Evolutionary conservation across 2,113 vertebrate genomes (phyloP).

Genomic region (Nesoenas mayeri): DNA sequence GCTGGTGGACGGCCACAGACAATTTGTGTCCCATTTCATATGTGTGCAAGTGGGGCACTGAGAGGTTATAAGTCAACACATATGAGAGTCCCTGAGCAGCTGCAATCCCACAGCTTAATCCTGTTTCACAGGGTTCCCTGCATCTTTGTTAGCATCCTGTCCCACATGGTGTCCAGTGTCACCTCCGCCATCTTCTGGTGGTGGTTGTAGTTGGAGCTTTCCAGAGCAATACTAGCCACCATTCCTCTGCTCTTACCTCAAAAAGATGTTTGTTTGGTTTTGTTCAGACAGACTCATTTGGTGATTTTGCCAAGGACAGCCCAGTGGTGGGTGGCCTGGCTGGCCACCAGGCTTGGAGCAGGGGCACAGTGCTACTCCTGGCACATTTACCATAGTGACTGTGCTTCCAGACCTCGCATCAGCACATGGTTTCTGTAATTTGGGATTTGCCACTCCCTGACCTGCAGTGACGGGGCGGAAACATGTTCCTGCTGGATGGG

Average conservation of each 20-base stretch:
- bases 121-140: background rate
- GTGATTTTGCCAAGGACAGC: background rate
- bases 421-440: accelerated
- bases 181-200: background rate
- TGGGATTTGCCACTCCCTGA: background rate
- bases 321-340: background rate
- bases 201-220: background rate
- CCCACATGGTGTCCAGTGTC: accelerated
- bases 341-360: background rate
- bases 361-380: background rate
- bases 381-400: accelerated
- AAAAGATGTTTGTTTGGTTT: background rate
- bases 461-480: background rate
- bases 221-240: background rate
- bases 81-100: background rate
- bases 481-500: background rate
- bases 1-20: accelerated
- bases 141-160: accelerated
- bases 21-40: background rate
- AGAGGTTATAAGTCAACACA: background rate
- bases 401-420: accelerated
- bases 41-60: background rate
- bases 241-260: background rate
- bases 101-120: background rate
- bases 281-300: accelerated